Evolutionary conservation across 2,113 vertebrate genomes (phyloP).

Genomic region (Gobiocypris rarus): DNA sequence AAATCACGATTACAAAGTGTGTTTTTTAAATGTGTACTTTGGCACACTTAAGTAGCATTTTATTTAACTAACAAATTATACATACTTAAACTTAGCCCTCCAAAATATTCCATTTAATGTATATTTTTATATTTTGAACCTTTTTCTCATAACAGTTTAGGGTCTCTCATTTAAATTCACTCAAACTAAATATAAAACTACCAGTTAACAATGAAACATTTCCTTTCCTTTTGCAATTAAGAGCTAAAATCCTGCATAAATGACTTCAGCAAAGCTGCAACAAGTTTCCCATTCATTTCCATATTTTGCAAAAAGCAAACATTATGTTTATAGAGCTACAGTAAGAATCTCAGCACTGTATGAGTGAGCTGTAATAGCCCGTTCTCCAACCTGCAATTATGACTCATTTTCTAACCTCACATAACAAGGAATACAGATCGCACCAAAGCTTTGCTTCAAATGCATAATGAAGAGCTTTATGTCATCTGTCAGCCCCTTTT

Average conservation of each 20-base stretch:
- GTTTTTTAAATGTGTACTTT: no score
- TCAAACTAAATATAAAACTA: no score
- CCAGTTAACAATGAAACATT: no score
- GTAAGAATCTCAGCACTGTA: neutral
- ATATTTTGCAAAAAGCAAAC: constrained; percentile 10
- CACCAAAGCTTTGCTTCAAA: constrained; percentile 32
- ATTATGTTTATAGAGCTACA: constrained; percentile 2
- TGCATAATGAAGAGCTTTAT: constrained; percentile 36
- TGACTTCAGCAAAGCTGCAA: constrained; percentile 8
- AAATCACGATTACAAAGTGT: no score
- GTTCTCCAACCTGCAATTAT: constrained; percentile 36
- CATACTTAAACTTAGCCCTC: no score
- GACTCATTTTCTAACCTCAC: constrained; percentile 32
- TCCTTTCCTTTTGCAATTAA: neutral
- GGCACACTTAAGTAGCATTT: no score
- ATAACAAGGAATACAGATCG: constrained; percentile 35
- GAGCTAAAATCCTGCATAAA: neutral
- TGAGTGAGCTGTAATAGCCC: neutral
- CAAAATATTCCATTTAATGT: no score
- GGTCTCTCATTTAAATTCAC: no score
- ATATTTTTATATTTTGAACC: no score
- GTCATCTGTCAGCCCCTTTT: constrained; percentile 12
- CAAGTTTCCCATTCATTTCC: neutral
- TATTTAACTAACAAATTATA: no score
- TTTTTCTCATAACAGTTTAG: no score